phyloP scores from a whole-genome alignment of 1,140 invertebrate species.

The Asobara japonica region DNA sequence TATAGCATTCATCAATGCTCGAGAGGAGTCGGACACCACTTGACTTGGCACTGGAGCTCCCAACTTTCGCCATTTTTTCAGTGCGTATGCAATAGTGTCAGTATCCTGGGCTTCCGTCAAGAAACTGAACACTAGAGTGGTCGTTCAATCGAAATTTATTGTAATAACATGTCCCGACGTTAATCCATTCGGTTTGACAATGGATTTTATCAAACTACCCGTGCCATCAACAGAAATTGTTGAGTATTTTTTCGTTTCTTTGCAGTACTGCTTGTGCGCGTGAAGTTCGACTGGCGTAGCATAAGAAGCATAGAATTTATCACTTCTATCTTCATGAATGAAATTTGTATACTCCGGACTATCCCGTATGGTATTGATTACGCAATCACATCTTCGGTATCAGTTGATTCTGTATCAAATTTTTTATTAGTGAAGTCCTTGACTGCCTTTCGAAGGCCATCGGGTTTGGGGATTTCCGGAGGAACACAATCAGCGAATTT shows the following conservation, averaged over 20 bases:
- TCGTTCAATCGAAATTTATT: constrained; percentile 21
- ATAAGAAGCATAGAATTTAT: constrained; percentile 24
- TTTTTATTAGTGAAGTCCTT: not conserved
- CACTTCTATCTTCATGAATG: not conserved
- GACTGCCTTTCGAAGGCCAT: not conserved
- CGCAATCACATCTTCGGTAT: not conserved
- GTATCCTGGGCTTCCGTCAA: constrained; percentile 26
- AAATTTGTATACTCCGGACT: not conserved
- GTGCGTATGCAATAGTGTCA: not conserved
- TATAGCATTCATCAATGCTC: constrained; percentile 13
- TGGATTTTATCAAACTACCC: not conserved
- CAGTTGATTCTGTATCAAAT: not conserved
- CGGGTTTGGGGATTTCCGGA: not conserved
- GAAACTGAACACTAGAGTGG: constrained; percentile 7
- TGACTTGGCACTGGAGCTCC: not conserved
- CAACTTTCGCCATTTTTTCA: constrained; percentile 2
- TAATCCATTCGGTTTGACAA: not conserved
- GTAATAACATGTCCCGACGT: constrained; percentile 23
- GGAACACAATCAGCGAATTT: constrained; percentile 1
- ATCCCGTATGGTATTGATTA: not conserved
- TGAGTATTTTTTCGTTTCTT: not conserved
- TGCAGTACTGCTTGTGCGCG: constrained; percentile 25
- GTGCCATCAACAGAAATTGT: constrained; percentile 19
- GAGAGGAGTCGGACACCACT: constrained; percentile 8
- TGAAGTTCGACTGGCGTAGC: not conserved